Evolutionary conservation across 2,113 vertebrate genomes (phyloP).

Genomic region (Haemorhous mexicanus): DNA sequence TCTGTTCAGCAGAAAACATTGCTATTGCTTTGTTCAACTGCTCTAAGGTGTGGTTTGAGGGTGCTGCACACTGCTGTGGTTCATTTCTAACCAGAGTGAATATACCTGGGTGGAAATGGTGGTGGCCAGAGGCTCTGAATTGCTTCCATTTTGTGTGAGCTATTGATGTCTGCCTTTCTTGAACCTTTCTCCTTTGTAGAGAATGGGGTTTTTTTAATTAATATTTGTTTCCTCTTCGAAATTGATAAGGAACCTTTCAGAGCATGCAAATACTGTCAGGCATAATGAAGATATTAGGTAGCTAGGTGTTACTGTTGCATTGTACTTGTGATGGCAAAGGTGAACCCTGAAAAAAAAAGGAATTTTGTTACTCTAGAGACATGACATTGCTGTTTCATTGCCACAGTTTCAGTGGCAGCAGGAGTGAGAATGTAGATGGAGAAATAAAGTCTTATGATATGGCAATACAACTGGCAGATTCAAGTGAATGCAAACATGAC

Average conservation of each 20-base stretch:
- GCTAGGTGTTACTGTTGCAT: background rate
- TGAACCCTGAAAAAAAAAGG: background rate
- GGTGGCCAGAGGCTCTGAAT: background rate
- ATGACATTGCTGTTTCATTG: background rate
- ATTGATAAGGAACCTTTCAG: background rate
- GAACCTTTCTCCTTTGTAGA: background rate
- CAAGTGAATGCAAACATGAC: background rate
- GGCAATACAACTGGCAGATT: background rate
- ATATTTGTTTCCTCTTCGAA: background rate
- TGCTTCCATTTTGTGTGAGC: background rate
- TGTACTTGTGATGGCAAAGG: background rate
- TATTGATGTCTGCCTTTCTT: background rate
- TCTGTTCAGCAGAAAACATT: background rate
- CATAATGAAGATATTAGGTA: background rate
- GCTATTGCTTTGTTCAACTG: background rate
- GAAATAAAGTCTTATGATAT: background rate
- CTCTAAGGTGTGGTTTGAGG: background rate
- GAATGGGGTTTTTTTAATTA: background rate
- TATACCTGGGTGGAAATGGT: background rate
- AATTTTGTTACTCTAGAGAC: background rate
- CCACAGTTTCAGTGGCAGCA: background rate
- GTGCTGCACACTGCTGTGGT: background rate
- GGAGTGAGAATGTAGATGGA: background rate
- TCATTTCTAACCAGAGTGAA: background rate
- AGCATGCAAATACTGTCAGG: background rate